Percentiles rank a stretch among this genome's conserved stretches.
Evolutionary conservation across 2,113 vertebrate species (phyloP).

Genomic region (Gavialis gangeticus): DNA sequence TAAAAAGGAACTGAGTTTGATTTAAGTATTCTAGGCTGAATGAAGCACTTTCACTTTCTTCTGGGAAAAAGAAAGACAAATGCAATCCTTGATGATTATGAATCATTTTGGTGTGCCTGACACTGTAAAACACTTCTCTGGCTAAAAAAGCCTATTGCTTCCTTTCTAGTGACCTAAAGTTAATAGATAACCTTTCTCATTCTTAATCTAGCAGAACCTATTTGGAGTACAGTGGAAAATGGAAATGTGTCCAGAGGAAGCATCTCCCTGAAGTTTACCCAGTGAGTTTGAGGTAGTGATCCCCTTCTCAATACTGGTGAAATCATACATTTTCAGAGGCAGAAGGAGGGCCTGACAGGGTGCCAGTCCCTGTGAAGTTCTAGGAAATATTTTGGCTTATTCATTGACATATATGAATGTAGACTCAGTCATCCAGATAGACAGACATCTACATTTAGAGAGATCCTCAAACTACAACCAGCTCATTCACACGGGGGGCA

Average conservation of each 20-base stretch:
- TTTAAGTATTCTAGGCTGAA: constrained; percentile 41
- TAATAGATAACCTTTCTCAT: not conserved
- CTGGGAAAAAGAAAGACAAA: constrained; percentile 3
- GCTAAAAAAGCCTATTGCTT: not conserved
- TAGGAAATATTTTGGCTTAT: not conserved
- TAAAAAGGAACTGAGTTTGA: not conserved
- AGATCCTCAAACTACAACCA: not conserved
- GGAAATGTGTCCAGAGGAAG: not conserved
- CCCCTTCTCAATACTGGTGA: not conserved
- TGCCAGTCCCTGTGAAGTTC: not conserved
- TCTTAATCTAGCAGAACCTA: not conserved
- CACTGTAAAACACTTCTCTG: not conserved
- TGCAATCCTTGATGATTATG: not conserved
- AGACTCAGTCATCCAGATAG: not conserved
- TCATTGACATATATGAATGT: not conserved
- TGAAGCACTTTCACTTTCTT: not conserved
- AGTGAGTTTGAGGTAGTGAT: not conserved
- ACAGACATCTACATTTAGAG: not conserved
- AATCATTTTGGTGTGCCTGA: not conserved
- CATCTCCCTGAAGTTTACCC: not conserved
- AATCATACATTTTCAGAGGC: not conserved
- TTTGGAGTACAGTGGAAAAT: not conserved
- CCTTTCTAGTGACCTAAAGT: not conserved
- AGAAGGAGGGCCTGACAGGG: not conserved
- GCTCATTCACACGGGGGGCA: not conserved